Conservation (phyloP, 2,888 invertebrate genomes). For the Eremobia ochroleuca region DNA sequence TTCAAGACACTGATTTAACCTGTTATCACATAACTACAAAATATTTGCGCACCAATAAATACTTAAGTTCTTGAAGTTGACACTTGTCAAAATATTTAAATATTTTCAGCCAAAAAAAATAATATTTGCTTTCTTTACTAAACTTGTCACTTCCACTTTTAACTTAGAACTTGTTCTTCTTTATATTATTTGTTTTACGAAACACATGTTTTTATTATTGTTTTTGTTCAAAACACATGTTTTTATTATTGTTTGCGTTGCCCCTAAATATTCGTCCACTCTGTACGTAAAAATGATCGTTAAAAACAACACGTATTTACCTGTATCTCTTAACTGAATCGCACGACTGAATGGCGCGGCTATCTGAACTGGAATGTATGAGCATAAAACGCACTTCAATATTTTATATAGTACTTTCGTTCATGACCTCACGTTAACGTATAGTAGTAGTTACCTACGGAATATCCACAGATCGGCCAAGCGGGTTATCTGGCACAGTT, state of each 20-base stretch:
- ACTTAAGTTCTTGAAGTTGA: neutral
- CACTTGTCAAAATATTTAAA: neutral
- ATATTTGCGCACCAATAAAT: neutral
- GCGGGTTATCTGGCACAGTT: neutral
- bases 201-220: neutral
- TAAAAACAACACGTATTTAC: conserved; percentile 40
- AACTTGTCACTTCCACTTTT: conserved; percentile 9
- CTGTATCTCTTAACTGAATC: conserved; percentile 33
- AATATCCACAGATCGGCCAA: conserved; percentile 41
- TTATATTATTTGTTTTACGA: neutral
- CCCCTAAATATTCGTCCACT: neutral
- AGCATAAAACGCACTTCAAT: conserved; percentile 42
- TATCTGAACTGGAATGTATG: conserved; percentile 53
- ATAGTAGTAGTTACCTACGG: conserved; percentile 21
- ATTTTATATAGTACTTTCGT: conserved; percentile 60
- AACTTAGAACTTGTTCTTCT: neutral
- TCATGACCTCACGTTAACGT: conserved; percentile 11
- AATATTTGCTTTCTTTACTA: neutral
- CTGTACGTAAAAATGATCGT: neutral
- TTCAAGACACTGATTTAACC: neutral
- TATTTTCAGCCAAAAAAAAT: neutral
- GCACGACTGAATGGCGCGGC: conserved; percentile 41
- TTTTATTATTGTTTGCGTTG: neutral
- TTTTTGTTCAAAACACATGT: neutral
- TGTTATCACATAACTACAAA: neutral